Conservation (phyloP, 1,140 invertebrate genomes). For the Ips nitidus region DNA sequence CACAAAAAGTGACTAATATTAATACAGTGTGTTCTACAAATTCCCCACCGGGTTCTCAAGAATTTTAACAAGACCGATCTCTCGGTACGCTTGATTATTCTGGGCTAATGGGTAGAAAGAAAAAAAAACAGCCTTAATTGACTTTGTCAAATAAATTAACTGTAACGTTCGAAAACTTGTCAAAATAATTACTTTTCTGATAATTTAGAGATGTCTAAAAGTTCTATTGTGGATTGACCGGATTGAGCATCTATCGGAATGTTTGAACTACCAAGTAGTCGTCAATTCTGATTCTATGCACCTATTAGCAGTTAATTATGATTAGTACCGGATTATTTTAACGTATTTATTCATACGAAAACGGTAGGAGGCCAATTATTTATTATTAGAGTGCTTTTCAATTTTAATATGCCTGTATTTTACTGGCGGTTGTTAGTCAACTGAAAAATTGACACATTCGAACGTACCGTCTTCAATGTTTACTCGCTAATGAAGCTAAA, state of each 20-base stretch:
- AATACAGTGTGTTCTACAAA: slow-evolving; percentile 3
- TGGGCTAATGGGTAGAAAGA: background rate
- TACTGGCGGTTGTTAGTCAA: too few relatives aligned
- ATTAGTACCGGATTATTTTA: background rate
- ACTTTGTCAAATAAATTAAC: slow-evolving; percentile 5
- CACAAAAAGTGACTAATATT: slow-evolving; percentile 10
- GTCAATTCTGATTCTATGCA: background rate
- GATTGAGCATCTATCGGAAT: background rate
- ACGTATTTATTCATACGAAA: background rate
- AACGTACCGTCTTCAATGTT: too few relatives aligned
- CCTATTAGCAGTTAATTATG: background rate
- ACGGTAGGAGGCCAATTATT: background rate
- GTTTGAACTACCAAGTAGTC: background rate
- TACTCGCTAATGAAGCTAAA: too few relatives aligned
- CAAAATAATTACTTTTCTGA: background rate
- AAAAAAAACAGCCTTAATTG: slow-evolving; percentile 7
- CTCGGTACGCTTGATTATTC: background rate
- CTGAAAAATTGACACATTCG: too few relatives aligned
- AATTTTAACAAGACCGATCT: slow-evolving; percentile 6
- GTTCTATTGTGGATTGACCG: background rate
- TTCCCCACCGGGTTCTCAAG: background rate
- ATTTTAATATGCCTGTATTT: too few relatives aligned
- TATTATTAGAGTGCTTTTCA: background rate
- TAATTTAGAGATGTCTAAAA: background rate
- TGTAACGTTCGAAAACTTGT: background rate